phyloP scores from a whole-genome alignment of 2,797 vertebrate species.

The Halcyon leucocephala region DNA sequence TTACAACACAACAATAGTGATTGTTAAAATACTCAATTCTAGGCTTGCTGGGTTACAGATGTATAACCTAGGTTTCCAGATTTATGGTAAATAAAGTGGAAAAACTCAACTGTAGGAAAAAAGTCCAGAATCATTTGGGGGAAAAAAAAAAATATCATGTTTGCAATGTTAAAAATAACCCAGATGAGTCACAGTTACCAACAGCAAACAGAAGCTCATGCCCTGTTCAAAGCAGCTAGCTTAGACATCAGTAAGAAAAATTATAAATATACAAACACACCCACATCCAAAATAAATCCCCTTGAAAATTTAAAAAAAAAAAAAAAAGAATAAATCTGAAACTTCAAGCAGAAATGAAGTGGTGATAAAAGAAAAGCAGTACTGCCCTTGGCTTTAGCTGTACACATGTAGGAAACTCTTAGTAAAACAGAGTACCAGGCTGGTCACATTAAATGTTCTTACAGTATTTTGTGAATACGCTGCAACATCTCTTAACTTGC shows the following conservation, averaged over 20 bases:
- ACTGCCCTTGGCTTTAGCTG: not conserved
- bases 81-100: not conserved
- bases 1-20: not conserved
- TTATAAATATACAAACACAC: not conserved
- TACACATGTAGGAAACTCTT: not conserved
- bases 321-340: not conserved
- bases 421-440: rapidly evolving
- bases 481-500: not conserved
- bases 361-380: not conserved
- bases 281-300: not conserved
- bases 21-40: not conserved
- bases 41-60: not conserved
- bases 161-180: conserved; percentile 36
- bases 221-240: not conserved
- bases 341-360: not conserved
- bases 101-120: not conserved
- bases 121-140: not conserved
- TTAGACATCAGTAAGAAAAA: not conserved
- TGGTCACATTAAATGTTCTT: not conserved
- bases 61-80: not conserved
- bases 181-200: not conserved
- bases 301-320: not conserved
- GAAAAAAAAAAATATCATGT: not conserved
- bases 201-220: not conserved
- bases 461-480: not conserved